phyloP scores from a whole-genome alignment of 2,113 vertebrate genomes.

The Trogon surrucura region DNA sequence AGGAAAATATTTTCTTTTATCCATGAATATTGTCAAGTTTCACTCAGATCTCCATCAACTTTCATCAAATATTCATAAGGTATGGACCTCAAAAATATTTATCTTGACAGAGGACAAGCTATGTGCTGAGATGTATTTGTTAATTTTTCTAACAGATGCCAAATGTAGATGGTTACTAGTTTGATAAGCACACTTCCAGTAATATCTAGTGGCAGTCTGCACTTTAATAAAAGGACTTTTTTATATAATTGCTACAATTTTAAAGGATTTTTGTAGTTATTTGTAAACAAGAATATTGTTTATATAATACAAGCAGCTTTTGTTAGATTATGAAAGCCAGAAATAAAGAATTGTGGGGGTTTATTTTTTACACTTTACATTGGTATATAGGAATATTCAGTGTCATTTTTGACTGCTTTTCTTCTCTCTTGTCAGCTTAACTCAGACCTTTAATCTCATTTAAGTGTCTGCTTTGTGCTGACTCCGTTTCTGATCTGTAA shows the following conservation, averaged over 20 bases:
- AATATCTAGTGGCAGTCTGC: background rate
- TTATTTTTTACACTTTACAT: constrained; percentile 46
- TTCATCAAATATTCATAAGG: background rate
- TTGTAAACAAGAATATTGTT: constrained; percentile 37
- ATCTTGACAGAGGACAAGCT: background rate
- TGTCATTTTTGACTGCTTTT: background rate
- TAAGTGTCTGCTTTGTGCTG: background rate
- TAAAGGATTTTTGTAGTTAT: constrained; percentile 18
- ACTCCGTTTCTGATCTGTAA: background rate
- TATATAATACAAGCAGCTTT: background rate
- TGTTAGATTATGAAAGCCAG: constrained; percentile 44
- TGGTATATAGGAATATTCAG: background rate
- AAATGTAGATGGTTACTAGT: constrained; percentile 11
- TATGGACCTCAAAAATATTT: background rate
- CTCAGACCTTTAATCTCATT: background rate
- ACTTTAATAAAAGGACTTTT: constrained; percentile 26
- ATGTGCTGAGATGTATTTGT: background rate
- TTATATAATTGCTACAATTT: constrained; percentile 8
- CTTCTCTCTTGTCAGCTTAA: constrained; percentile 47
- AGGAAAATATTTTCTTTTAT: background rate
- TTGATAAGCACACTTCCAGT: constrained; percentile 7
- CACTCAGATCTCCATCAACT: background rate
- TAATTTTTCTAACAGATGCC: background rate
- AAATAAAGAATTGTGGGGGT: background rate
- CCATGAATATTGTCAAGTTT: background rate